A percentile compares a stretch with the other conserved stretches of the same genome.
Evolutionary conservation across 2,888 invertebrate genomes (phyloP).

Genomic region (Creontiades dilutus): DNA sequence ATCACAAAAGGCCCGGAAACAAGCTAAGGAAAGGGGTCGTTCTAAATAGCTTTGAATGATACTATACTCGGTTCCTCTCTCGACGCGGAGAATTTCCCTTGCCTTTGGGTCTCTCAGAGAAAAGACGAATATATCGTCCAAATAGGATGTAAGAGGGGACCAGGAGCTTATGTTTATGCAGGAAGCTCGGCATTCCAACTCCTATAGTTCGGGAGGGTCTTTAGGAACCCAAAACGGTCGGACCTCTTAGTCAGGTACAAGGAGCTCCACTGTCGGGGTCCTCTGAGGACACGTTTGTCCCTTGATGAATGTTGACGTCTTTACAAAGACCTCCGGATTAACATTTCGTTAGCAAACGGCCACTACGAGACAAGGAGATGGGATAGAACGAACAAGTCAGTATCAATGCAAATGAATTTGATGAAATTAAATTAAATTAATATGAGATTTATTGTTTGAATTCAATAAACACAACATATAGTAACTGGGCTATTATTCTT

Average conservation of each 20-base stretch:
- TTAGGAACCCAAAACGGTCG: neutral
- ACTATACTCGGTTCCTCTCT: neutral
- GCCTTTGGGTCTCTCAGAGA: neutral
- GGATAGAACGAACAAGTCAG: no score
- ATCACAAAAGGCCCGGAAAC: conserved; percentile 30
- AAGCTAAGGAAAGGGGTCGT: neutral
- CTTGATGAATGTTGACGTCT: conserved; percentile 21
- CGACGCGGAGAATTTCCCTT: neutral
- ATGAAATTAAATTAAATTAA: no score
- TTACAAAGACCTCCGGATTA: neutral
- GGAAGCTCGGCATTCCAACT: neutral
- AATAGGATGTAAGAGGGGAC: neutral
- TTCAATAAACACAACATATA: no score
- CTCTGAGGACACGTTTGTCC: neutral
- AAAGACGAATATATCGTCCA: neutral
- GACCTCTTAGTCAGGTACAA: neutral
- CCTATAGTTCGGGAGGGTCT: neutral
- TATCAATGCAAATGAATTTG: no score
- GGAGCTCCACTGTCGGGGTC: neutral
- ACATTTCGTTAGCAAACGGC: neutral
- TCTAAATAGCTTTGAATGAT: conserved; percentile 35
- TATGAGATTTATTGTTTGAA: no score
- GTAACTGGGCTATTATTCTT: no score
- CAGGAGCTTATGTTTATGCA: neutral
- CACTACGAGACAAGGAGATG: no score